Evolutionary conservation across 2,888 invertebrate species (phyloP).

Genomic region (Chesias legatella): DNA sequence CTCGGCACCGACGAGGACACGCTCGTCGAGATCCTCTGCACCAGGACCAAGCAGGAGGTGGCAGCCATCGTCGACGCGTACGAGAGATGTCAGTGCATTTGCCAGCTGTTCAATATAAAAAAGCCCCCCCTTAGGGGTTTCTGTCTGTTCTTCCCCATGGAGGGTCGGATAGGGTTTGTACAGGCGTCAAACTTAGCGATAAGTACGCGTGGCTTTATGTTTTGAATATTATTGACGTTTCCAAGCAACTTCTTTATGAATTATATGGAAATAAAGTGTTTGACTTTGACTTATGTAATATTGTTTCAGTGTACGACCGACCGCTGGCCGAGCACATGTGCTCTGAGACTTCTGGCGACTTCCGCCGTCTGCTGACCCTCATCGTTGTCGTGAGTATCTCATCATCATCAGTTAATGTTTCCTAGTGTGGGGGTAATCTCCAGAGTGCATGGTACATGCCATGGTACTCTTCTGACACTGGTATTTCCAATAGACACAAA

Average conservation of each 20-base stretch:
- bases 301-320: slow-evolving; percentile 81
- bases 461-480: too few species aligned
- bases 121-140: too few species aligned
- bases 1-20: slow-evolving; percentile 87
- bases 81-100: slow-evolving; percentile 74
- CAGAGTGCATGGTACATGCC: too few species aligned
- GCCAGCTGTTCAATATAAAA: neutral
- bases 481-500: too few species aligned
- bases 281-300: slow-evolving; percentile 1
- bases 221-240: too few species aligned
- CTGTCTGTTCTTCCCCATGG: neutral
- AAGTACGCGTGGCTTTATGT: too few species aligned
- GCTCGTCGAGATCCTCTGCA: slow-evolving; percentile 88
- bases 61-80: slow-evolving; percentile 82
- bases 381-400: slow-evolving; percentile 81
- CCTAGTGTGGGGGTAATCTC: too few species aligned
- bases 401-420: neutral
- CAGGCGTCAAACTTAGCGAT: too few species aligned
- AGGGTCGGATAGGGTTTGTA: too few species aligned
- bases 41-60: slow-evolving; percentile 84
- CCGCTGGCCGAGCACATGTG: slow-evolving; percentile 87
- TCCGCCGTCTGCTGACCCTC: slow-evolving; percentile 87
- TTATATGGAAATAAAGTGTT: too few species aligned
- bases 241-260: too few species aligned
- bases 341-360: slow-evolving; percentile 89